phyloP scores from a whole-genome alignment of 2,113 vertebrate genomes.

The Scopus umbretta region DNA sequence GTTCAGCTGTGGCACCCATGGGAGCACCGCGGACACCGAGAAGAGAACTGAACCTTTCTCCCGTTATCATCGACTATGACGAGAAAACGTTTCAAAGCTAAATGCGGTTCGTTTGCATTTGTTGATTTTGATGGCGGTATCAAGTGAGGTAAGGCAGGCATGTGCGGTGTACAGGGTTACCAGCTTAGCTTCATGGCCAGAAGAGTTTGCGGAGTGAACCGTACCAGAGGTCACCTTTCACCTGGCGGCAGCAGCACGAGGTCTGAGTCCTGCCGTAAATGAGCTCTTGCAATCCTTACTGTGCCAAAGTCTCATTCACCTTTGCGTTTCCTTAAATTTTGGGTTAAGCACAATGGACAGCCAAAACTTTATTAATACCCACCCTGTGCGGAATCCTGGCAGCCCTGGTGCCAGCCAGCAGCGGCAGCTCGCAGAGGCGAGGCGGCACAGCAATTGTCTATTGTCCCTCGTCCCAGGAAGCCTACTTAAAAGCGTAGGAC shows the following conservation, averaged over 20 bases:
- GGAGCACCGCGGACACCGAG: accelerated
- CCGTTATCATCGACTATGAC: accelerated
- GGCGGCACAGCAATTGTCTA: not conserved
- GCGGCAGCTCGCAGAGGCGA: not conserved
- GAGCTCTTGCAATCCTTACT: accelerated
- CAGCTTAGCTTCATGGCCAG: too few species aligned
- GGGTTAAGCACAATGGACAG: not conserved
- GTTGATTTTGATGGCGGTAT: not conserved
- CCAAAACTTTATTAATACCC: not conserved
- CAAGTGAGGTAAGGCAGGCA: not conserved
- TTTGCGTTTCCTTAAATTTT: not conserved
- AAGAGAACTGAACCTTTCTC: not conserved
- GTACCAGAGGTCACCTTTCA: not conserved
- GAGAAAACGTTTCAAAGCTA: not conserved
- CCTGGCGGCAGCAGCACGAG: not conserved
- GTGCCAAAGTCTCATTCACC: not conserved
- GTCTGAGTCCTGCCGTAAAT: not conserved
- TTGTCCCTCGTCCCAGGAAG: not conserved
- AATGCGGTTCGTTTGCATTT: not conserved
- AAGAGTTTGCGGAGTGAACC: not conserved
- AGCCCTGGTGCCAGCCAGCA: not conserved
- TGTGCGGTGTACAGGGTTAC: accelerated
- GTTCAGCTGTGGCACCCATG: accelerated
- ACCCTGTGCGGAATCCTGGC: not conserved
- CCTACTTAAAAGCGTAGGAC: not conserved